Conservation (phyloP, 2,113 vertebrate species). For the Geococcyx californianus region DNA sequence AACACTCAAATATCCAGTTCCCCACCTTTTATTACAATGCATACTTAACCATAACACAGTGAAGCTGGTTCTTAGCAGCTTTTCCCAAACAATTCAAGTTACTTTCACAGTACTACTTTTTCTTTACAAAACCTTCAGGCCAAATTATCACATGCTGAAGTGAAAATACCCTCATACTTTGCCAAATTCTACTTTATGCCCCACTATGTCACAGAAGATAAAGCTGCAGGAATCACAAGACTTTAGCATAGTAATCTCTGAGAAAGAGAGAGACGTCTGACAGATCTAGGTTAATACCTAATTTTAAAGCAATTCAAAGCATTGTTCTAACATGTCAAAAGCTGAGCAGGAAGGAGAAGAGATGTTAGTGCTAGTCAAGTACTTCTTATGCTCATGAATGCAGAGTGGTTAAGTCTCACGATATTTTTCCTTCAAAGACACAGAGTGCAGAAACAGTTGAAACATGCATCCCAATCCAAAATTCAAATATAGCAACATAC, state of each 20-base stretch:
- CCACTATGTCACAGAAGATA: not conserved
- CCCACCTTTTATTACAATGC: not conserved
- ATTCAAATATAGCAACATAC: not conserved
- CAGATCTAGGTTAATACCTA: not conserved
- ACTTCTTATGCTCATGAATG: not conserved
- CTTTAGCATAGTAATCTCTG: not conserved
- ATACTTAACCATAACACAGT: not conserved
- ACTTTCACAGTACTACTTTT: not conserved
- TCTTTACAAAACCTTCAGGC: not conserved
- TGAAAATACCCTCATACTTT: not conserved
- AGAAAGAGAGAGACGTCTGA: not conserved
- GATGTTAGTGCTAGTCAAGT: not conserved
- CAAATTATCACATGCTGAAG: not conserved
- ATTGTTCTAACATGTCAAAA: not conserved
- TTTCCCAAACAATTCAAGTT: not conserved
- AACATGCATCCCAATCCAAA: not conserved
- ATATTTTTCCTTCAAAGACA: not conserved
- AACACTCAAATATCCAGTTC: not conserved
- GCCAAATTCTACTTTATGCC: not conserved
- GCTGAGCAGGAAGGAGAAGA: not conserved
- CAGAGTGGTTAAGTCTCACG: not conserved
- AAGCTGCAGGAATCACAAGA: not conserved
- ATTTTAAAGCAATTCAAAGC: not conserved
- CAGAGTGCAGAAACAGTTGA: not conserved
- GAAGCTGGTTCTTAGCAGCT: not conserved